Conservation (phyloP, 2,888 invertebrate genomes). For the Aplocera efformata region DNA sequence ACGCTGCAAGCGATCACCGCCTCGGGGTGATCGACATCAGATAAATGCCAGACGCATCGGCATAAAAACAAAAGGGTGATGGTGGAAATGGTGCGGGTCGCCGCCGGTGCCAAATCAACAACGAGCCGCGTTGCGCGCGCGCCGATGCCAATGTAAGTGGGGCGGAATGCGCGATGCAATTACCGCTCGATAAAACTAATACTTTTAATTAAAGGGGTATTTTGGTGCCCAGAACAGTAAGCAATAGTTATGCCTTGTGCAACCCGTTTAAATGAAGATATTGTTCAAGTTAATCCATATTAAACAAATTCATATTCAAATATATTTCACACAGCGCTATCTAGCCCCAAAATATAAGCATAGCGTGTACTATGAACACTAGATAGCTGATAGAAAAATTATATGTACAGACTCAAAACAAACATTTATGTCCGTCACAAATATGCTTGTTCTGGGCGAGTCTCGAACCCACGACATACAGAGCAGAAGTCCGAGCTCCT, state of each 20-base stretch:
- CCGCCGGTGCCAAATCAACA: conserved; percentile 18
- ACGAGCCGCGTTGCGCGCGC: too few relatives aligned
- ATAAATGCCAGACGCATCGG: conserved; percentile 11
- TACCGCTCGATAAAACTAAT: conserved; percentile 11
- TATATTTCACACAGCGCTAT: too few relatives aligned
- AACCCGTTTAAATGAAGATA: too few relatives aligned
- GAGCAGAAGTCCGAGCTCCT: too few relatives aligned
- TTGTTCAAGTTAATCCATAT: not conserved
- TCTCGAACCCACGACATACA: too few relatives aligned
- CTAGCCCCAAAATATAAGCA: too few relatives aligned
- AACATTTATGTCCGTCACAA: too few relatives aligned
- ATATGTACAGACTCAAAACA: too few relatives aligned
- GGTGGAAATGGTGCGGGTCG: conserved; percentile 14
- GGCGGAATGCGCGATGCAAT: conserved; percentile 12
- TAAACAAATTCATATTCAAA: conserved; percentile 7
- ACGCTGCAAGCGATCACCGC: too few relatives aligned
- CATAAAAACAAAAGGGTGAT: conserved; percentile 11
- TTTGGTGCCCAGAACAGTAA: not conserved
- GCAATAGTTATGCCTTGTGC: not conserved
- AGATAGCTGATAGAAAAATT: too few relatives aligned
- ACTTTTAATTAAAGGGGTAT: conserved; percentile 2
- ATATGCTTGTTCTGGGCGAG: too few relatives aligned
- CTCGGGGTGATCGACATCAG: conserved; percentile 12
- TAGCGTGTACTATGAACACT: too few relatives aligned
- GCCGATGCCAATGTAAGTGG: conserved; percentile 12